Evolutionary conservation across 2,797 vertebrate genomes (phyloP).

Genomic region (Phrynocephalus forsythii): DNA sequence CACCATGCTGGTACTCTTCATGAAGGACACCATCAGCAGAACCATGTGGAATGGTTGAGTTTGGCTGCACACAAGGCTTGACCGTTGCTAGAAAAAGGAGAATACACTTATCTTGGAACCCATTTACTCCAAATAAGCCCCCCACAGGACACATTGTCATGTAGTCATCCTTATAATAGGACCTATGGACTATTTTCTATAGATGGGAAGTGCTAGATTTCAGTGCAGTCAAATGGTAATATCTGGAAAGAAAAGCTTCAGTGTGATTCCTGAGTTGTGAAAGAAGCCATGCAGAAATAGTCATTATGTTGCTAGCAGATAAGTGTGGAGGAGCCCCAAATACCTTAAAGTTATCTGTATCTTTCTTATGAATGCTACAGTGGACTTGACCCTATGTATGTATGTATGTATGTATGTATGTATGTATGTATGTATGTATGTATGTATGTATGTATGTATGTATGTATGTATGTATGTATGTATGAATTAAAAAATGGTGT

Average conservation of each 20-base stretch:
- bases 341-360: too few relatives aligned
- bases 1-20: slow-evolving; percentile 43
- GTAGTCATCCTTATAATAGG: background rate
- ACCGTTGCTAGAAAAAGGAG: slow-evolving; percentile 26
- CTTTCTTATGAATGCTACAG: too few relatives aligned
- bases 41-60: slow-evolving; percentile 45
- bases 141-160: background rate
- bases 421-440: too few relatives aligned
- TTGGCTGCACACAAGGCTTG: slow-evolving; percentile 45
- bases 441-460: too few relatives aligned
- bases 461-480: too few relatives aligned
- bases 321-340: too few relatives aligned
- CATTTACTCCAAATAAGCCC: background rate
- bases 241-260: background rate
- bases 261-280: background rate
- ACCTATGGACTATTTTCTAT: background rate
- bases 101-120: background rate
- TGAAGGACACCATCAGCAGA: background rate
- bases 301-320: too few relatives aligned
- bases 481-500: too few relatives aligned
- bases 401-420: too few relatives aligned
- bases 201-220: background rate
- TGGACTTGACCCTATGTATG: too few relatives aligned
- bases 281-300: background rate
- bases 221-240: background rate